Percentiles rank a stretch among this genome's conserved stretches.
These are phyloP conservation scores for Patagioenas fasciata DNA, from an alignment of 2,113 vertebrate species.

Conservation along the genomic window DNA sequence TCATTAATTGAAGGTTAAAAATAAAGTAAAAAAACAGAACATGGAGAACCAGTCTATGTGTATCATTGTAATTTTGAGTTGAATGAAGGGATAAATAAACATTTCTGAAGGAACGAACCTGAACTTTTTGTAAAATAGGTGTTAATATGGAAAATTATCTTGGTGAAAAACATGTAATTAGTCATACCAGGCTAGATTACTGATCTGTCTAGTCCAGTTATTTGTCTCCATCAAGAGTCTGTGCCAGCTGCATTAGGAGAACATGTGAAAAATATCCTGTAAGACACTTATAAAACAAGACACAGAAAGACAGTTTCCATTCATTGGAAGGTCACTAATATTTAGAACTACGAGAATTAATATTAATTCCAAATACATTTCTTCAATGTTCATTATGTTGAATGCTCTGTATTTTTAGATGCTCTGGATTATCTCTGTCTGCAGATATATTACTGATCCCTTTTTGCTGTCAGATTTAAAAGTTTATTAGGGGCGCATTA, in stretches of 20 bases:
- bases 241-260: background rate
- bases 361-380: background rate
- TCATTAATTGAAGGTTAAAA: background rate
- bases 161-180: background rate
- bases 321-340: background rate
- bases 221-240: background rate
- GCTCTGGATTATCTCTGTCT: background rate
- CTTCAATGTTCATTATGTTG: background rate
- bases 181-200: background rate
- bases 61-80: background rate
- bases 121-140: background rate
- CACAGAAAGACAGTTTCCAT: background rate
- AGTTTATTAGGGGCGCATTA: background rate
- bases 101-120: background rate
- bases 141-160: background rate
- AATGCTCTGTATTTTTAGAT: background rate
- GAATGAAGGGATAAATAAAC: background rate
- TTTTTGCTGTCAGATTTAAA: background rate
- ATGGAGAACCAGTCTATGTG: background rate
- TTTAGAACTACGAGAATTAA: background rate
- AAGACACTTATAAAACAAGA: background rate
- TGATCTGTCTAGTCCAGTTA: background rate
- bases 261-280: background rate
- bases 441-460: accelerated
- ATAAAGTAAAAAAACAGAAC: background rate